Base-by-base conservation (phyloP, 2,888 invertebrate genomes). In the Schrankia costaestrigalis region DNA sequence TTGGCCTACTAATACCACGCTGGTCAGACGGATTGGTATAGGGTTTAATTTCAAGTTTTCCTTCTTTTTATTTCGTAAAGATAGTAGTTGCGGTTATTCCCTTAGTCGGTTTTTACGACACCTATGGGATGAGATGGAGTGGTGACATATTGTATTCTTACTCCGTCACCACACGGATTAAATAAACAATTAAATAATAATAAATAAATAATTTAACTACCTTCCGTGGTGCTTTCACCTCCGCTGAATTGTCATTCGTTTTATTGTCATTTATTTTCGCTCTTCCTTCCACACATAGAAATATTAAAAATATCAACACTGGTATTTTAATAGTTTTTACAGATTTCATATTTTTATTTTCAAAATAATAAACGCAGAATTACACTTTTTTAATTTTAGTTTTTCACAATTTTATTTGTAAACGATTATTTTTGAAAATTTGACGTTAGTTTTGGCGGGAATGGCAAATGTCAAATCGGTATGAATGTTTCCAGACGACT, bases 401-500 rank as follows among this genome's bases (percentile, higher is more conserved):
- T 22, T 26, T 19, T 12, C 9, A 11, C 38, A 39, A 25, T 41
- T 31, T 37, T 27, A 29, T 42, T 40, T 10, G 3, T 19, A 13
- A 3, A 9, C 18, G 15, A 24, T 14, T 33, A 23, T 26, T 19
- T 34, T 29, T 39, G 36, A 37, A 35, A 39, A 13, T 33, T 31
- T 57, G 55, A 56, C 56, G 46, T 48, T 3, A 12, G 47, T 55
- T 60, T 44, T 46, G 60, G 68, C 68, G 69, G 60, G 60, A 63
- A 56, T 44, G 38, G 42, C 52, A 59, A 56, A 56, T 57, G 57
- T 49, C 46, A 61, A 50, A 57, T 41, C 60, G 31, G 33, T 41
- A 43, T 58, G 62, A 58, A 62, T 17, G 61, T 41, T 51, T 75
- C 72, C 70, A 75, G 74, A 35, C 53, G 46, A 75, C 77, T 77